Base-by-base conservation (phyloP, 2,888 invertebrate species). In the Mythimna lalbum region DNA sequence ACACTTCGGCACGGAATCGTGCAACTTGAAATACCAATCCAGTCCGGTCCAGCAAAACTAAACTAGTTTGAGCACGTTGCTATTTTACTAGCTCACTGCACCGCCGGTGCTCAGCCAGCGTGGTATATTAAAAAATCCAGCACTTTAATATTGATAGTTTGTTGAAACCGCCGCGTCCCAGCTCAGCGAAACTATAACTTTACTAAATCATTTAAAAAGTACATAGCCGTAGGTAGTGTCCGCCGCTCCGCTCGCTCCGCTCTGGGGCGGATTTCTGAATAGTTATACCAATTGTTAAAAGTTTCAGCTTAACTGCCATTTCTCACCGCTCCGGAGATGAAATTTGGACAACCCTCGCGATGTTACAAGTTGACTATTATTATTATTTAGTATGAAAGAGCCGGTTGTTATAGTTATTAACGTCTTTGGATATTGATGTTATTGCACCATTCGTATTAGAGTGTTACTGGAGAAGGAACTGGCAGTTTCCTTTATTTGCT, bases 231-330 rank as follows among this genome's bases (percentile, higher is more conserved):
- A 66, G 73, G 70, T 69, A 69, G 56, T 68, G 61, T 69, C 63
- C 70, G 64, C 12, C 71, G 77, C 72, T 69, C 56, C 70, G 64
- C 73, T 14, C 71, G 77, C 72, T 69, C 56, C 71, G 76, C 70
- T 77, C 73, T 49, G 76, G 47, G 59, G 56, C 67, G 80, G 81
- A 76, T 83, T 82, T 79, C 81, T 79, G 74, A 84, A 83, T 86
- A 87, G 83, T 82, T 83, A 83, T 66, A 81, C 82, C 80, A 86
- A 86, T 87, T 83, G 84, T 84, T 81, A 82, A 88, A 88, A 88
- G 81, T 89, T 87, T 79, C 68, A 65, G 74, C 76, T 76, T 78
- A 86, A 86, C 81, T 81, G 82, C 81, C 83, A 86, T 88, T 86
- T 78, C 83, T 87, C 88, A 87, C 87, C 70, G 82, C 83, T 78